Base-by-base conservation (phyloP, 1,140 invertebrate genomes). In the Monomorium pharaonis region DNA sequence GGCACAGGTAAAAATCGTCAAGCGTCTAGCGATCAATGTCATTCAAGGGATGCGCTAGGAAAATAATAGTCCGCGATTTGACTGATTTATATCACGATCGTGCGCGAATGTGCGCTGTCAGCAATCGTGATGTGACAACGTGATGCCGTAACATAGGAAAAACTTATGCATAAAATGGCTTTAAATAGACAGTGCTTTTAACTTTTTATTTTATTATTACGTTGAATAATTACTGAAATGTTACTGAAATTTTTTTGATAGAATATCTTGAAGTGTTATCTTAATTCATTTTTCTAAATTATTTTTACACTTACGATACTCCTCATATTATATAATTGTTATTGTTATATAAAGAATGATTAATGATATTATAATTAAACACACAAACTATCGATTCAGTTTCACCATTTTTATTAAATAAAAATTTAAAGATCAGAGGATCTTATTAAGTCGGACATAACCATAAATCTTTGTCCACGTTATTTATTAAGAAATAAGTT, bases 41-140 rank as follows among this genome's bases (percentile, higher is more conserved):
- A 81, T 81, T 81, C 78, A 18, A 69, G 77, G 14, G 63, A 81
- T 56, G 37, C 37, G 37, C 37, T 72, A 81, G 65, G 27, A 81
- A 81, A 81, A 81, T 81, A 81, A 72, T 72, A 81, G 65, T 81
- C 37, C 65, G 7, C 33, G 12, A 81, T 72, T 81, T 81, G 51
- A 80, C 56, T 54, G 63, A 81, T 86, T 86, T 86, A 69, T 63
- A 75, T 69, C 51, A 75, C 51, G n/a, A 24, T 21, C 42, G 30
- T 56, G 18, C 24, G 37, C 42, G 54, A n/a, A 58, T 37, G n/a
- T 12, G 4, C n/a, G 33, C 67, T 81, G 78, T 83, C 51, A 18
- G n/a, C 78, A 9, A 60, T 72, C 12, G 2, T n/a, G 18, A 70
- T 7, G 2, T n/a, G 18, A 70, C n/a, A 67, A 44, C 47, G 49